phyloP scores from a whole-genome alignment of 2,888 invertebrate species.

The Latrodectus elegans region DNA sequence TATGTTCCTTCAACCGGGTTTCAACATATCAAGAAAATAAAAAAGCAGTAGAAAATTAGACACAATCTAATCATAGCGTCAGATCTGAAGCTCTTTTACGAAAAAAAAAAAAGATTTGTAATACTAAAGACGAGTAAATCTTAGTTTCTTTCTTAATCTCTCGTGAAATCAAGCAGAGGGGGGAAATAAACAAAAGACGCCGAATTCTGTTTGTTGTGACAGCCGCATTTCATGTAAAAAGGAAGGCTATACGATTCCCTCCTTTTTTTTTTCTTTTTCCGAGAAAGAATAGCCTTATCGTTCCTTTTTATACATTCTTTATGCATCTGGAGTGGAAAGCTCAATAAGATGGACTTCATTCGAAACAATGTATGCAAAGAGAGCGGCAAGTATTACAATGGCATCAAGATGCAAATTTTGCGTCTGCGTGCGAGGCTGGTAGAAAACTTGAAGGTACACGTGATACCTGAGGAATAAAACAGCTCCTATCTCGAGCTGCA shows the following conservation, averaged over 20 bases:
- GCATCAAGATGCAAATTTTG: slow-evolving; percentile 52
- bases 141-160: slow-evolving; percentile 41
- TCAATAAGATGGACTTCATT: slow-evolving; percentile 34
- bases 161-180: slow-evolving; percentile 27
- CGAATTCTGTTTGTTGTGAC: slow-evolving; percentile 20
- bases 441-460: neutral
- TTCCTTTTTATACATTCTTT: neutral
- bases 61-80: slow-evolving; percentile 49
- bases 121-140: slow-evolving; percentile 41
- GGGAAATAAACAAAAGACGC: slow-evolving; percentile 27
- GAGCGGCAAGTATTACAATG: slow-evolving; percentile 40
- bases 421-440: neutral
- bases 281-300: slow-evolving; percentile 31
- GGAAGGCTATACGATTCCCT: slow-evolving; percentile 2
- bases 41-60: slow-evolving; percentile 38
- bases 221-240: slow-evolving; percentile 9
- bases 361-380: slow-evolving; percentile 42
- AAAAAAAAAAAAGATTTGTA: slow-evolving; percentile 16
- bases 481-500: slow-evolving; percentile 28
- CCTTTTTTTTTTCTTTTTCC: neutral
- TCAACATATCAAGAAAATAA: slow-evolving; percentile 1
- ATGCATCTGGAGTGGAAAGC: slow-evolving; percentile 12
- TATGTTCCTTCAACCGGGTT: slow-evolving; percentile 12
- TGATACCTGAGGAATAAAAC: slow-evolving; percentile 53
- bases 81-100: slow-evolving; percentile 17